Percentiles rank a stretch among this genome's conserved stretches.
These are phyloP conservation scores for Podarcis cretensis DNA, from an alignment of 2,113 vertebrate species.

Conservation along the genomic window DNA sequence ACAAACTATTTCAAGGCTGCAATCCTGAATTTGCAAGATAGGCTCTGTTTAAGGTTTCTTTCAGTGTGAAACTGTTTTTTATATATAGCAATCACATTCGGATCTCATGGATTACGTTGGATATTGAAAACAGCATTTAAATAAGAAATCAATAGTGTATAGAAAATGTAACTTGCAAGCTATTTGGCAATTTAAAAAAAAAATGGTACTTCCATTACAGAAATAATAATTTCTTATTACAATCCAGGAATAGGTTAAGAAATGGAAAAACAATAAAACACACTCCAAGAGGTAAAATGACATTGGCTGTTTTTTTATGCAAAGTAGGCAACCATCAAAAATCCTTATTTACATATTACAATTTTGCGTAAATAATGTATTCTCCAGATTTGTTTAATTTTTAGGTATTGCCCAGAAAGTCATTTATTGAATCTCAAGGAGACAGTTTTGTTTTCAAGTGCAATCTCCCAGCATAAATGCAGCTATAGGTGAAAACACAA, in stretches of 20 bases:
- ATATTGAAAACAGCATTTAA: background rate
- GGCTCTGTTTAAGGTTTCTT: background rate
- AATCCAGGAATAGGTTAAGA: background rate
- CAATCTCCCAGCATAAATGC: background rate
- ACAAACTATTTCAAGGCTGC: background rate
- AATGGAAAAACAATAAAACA: background rate
- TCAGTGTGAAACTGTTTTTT: background rate
- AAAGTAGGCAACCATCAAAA: background rate
- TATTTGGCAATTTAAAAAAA: background rate
- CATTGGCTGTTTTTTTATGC: background rate
- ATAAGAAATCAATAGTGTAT: background rate
- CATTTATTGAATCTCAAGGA: background rate
- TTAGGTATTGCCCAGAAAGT: background rate
- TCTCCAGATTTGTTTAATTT: conserved; percentile 18
- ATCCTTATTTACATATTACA: background rate
- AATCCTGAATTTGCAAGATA: background rate
- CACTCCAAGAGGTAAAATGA: background rate
- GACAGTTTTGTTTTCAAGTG: background rate
- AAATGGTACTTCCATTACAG: background rate
- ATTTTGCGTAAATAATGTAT: background rate
- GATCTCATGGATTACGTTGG: background rate
- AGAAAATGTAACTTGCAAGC: background rate
- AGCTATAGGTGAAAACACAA: conserved; percentile 44
- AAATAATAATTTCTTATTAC: background rate
- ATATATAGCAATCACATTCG: background rate